Base-by-base conservation (phyloP, 2,113 vertebrate genomes). In the Heterotilapia buettikoferi region DNA sequence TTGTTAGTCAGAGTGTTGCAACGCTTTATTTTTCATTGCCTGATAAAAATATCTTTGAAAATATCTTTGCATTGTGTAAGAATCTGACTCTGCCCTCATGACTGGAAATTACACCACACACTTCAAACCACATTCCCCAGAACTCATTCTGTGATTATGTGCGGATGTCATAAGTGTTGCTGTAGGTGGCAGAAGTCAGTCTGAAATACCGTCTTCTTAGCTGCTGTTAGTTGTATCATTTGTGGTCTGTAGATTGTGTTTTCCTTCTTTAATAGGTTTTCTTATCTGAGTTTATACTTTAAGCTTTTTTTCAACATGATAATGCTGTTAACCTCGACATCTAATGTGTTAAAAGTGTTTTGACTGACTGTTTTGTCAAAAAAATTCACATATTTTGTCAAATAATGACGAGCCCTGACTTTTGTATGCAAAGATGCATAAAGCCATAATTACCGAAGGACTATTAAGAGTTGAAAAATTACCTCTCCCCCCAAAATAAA, bases 11-110 rank as follows among this genome's bases (percentile, higher is more conserved):
- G 33, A 12, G 18, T 83, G 38, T 86, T 90, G 86, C 88, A 85
- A 90, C 31, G 68, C 85, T 82, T 84, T 6, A 6, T 11, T 59
- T 85, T 86, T 82, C 21, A 7, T 47, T 11, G 29, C 52, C 11
- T 31, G 43, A 73, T 18, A 47, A 10, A 26, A 78, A 68, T 68
- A 12, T 57, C 9, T 79, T 78, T 29, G 50, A 4, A n/a, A 76
- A 59, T 53, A 12, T 66, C 10, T 79, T 81, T 54, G 57, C n/a
- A 19, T 87, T 90, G 85, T 86, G 83, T n/a, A 86, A 88, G 61
- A 88, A 1, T 81, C 8, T 29, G 50, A 54, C n/a, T 24, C 84
- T 26, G 59, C 9, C 7, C 18, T 4, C 7, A 73, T 31, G 84
- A 54, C 56, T 78, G 81, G 26, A 83, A 83, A 56, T 86, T 47